phyloP scores from a whole-genome alignment of 2,888 invertebrate species.

The Ypsolopha sequella region DNA sequence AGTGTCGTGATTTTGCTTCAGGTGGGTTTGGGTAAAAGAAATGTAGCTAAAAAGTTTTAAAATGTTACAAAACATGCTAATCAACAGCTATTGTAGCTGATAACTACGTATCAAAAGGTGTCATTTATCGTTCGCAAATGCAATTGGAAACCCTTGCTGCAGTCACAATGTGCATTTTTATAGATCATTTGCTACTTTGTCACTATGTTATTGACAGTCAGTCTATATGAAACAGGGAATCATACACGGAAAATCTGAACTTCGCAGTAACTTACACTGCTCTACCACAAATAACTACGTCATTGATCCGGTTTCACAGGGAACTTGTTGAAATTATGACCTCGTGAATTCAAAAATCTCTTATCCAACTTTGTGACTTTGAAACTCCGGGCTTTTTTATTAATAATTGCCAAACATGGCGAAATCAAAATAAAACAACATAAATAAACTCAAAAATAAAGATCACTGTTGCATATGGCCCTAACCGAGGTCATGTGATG shows the following conservation, averaged over 20 bases:
- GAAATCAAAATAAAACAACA: neutral
- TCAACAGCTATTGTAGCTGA: too few relatives aligned
- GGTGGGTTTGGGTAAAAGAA: too few relatives aligned
- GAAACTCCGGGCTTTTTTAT: neutral
- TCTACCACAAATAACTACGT: neutral
- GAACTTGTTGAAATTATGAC: neutral
- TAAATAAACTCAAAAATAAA: slow-evolving; percentile 16
- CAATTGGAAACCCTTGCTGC: too few relatives aligned
- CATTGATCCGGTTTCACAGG: neutral
- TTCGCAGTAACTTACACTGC: neutral
- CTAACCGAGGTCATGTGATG: slow-evolving; percentile 50
- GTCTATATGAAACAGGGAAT: too few relatives aligned
- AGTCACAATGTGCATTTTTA: too few relatives aligned
- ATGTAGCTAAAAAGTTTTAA: too few relatives aligned
- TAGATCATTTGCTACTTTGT: too few relatives aligned
- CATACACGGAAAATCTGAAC: neutral
- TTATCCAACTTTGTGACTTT: neutral
- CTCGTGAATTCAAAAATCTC: neutral
- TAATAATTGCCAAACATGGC: neutral
- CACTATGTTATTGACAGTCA: too few relatives aligned
- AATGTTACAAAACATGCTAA: too few relatives aligned
- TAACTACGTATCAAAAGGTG: too few relatives aligned
- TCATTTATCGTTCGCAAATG: too few relatives aligned
- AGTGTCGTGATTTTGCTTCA: too few relatives aligned
- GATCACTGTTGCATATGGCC: slow-evolving; percentile 34